Percentiles rank a stretch among this genome's conserved stretches.
Evolutionary conservation across 2,797 vertebrate species (phyloP).

Genomic region (Botia almorhae): DNA sequence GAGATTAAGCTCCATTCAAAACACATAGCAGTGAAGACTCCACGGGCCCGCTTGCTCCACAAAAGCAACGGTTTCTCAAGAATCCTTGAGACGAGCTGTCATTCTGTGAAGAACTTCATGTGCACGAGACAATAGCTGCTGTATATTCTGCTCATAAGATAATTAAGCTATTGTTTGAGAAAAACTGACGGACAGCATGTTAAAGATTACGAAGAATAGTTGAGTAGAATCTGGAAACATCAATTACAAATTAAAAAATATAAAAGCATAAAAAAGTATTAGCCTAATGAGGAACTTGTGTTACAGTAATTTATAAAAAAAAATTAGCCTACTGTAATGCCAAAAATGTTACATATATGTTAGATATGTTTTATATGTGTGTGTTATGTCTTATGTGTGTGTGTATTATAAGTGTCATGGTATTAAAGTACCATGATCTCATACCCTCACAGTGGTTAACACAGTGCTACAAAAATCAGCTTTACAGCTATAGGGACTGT

Average conservation of each 20-base stretch:
- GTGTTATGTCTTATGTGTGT: too few relatives aligned
- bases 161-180: not conserved
- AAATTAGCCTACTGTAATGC: too few relatives aligned
- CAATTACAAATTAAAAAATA: too few relatives aligned
- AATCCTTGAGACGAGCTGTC: slow-evolving; percentile 42
- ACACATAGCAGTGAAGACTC: slow-evolving; percentile 41
- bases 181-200: not conserved
- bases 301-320: too few relatives aligned
- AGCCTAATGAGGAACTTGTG: too few relatives aligned
- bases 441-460: not conserved
- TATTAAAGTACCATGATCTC: too few relatives aligned
- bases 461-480: not conserved
- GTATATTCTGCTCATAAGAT: not conserved
- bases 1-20: slow-evolving; percentile 63
- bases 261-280: too few relatives aligned
- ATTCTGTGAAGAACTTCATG: slow-evolving; percentile 17
- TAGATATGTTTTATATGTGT: too few relatives aligned
- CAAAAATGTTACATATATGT: too few relatives aligned
- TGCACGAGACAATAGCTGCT: slow-evolving; percentile 17
- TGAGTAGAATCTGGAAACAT: not conserved
- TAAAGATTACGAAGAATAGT: too few relatives aligned
- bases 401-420: too few relatives aligned
- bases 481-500: not conserved
- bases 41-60: slow-evolving; percentile 28
- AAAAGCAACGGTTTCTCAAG: slow-evolving; percentile 34